Evolutionary conservation across 2,888 invertebrate genomes (phyloP), one percentile per base, ranked within the genome.

Genomic region (Sinopyrophorus schimmeli): DNA sequence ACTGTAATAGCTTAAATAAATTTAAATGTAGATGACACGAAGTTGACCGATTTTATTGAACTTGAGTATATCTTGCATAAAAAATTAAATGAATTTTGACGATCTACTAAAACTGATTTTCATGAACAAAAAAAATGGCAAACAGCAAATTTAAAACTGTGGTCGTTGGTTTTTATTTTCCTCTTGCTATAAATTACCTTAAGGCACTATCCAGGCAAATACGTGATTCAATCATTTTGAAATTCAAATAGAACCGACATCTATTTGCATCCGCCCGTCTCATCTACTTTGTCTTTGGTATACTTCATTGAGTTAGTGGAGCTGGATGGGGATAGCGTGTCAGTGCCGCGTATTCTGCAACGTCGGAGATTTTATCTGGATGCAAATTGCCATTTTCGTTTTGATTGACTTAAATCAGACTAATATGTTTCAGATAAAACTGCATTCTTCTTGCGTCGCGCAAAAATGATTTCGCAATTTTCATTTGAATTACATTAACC

Each of bases 281-380:
- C 66, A 67, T 68, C 68, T 66, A 68, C 68, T 69, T 70, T 68
- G 66, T 68, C 65, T 68, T 69, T 68, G 68, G 67, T 63, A 66
- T 63, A 65, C 63, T 69, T 67, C 68, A 66, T 70, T 60, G 68
- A 65, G 66, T 68, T 68, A 68, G 67, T 58, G 57, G 54, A 58
- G 57, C 62, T 60, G 61, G 61, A 57, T 60, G 57, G 59, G 57
- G 59, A 65, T 63, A 57, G 62, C 63, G 51, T 51, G 40, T 46
- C 49, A 39, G 38, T 39, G 30, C 57, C 57, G 57, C 55, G 54
- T 57, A 53, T 56, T 56, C 53, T 42, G 53, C 52, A 53, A 49
- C 51, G 51, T 41, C 49, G 39, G 44, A 46, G 46, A 56, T 60
- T 60, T 58, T 60, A 57, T 57, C 42, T 44, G 50, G 48, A 44